Evolutionary conservation across 53 echinoderm and acorn worm genomes (phyloP).

Genomic region (Luidia sarsii): DNA sequence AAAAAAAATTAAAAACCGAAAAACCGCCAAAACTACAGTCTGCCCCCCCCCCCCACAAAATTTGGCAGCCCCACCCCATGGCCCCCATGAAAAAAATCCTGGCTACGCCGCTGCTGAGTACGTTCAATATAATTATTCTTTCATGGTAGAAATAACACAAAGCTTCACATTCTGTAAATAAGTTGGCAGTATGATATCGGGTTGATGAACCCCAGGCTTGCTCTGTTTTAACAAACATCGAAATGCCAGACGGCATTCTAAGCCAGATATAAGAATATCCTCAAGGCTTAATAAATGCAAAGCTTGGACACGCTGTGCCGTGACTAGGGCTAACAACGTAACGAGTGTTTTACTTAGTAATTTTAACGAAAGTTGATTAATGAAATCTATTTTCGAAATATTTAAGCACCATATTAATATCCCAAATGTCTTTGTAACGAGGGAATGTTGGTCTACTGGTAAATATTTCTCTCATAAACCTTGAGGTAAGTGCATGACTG

Average conservation of each 20-base stretch:
- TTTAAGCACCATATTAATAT: slow-evolving; percentile 5
- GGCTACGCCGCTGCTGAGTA: too few relatives aligned
- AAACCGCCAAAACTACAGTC: too few relatives aligned
- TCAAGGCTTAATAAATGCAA: too few relatives aligned
- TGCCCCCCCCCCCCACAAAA: too few relatives aligned
- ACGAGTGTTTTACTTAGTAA: slow-evolving; percentile 8
- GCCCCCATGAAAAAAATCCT: too few relatives aligned
- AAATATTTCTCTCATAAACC: too few relatives aligned
- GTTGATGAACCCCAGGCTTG: slow-evolving; percentile 2
- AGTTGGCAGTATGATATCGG: not conserved
- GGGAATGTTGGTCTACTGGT: too few relatives aligned
- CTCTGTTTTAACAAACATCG: slow-evolving; percentile 3
- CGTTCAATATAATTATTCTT: slow-evolving; percentile 6
- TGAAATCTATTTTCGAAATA: not conserved
- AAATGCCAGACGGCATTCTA: not conserved
- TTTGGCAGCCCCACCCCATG: too few relatives aligned
- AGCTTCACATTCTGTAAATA: not conserved
- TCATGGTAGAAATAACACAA: not conserved
- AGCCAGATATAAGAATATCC: not conserved
- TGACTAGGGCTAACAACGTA: slow-evolving; percentile 13
- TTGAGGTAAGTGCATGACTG: too few relatives aligned
- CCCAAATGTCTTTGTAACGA: slow-evolving; percentile 4
- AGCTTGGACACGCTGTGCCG: too few relatives aligned
- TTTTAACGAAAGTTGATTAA: too few relatives aligned
- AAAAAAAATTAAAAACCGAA: too few relatives aligned